Conservation (phyloP, 1,140 invertebrate species). For the Pteromalus puparum region DNA sequence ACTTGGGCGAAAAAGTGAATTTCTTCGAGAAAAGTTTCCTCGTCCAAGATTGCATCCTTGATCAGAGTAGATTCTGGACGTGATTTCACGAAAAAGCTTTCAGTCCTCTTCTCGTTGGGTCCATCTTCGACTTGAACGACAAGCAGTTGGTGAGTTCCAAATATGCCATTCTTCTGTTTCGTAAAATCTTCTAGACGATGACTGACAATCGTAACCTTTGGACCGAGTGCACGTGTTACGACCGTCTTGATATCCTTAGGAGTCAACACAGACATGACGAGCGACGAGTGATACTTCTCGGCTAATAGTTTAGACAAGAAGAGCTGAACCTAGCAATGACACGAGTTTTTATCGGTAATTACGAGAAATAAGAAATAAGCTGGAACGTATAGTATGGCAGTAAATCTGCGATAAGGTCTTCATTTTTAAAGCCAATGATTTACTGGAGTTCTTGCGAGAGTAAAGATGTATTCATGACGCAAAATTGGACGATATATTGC, state of each 20-base stretch:
- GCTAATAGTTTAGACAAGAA: too few species aligned
- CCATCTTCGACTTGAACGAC: background rate
- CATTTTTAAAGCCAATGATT: too few species aligned
- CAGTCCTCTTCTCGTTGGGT: background rate
- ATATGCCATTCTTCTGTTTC: constrained; percentile 8
- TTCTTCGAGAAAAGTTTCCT: constrained; percentile 6
- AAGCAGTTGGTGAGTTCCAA: constrained; percentile 19
- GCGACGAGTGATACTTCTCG: too few species aligned
- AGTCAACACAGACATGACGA: background rate
- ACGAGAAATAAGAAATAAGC: too few species aligned
- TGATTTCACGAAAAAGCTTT: constrained; percentile 17
- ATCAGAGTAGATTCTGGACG: background rate
- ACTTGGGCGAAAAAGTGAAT: constrained; percentile 26
- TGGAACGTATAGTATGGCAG: too few species aligned
- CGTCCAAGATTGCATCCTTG: background rate
- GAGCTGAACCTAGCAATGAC: too few species aligned
- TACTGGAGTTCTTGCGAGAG: too few species aligned
- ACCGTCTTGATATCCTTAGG: background rate
- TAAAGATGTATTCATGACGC: too few species aligned
- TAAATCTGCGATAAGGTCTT: too few species aligned
- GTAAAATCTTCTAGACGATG: constrained; percentile 11
- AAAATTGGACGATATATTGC: too few species aligned
- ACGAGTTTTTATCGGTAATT: too few species aligned
- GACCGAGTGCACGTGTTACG: background rate
- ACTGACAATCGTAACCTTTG: background rate